Evolutionary conservation across 1,140 invertebrate species (phyloP).

Genomic region (Cheumatopsyche charites): DNA sequence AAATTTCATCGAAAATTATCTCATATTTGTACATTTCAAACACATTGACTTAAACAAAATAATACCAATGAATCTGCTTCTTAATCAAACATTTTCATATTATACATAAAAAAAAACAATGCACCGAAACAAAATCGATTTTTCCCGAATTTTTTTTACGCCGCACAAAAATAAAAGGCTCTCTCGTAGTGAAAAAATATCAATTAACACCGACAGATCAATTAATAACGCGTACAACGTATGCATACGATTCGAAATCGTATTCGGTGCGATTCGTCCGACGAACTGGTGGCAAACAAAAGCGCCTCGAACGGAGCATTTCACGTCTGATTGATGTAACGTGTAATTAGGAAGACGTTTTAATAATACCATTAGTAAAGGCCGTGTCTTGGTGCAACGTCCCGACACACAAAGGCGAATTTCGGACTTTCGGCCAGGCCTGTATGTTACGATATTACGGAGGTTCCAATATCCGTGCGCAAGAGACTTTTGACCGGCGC

Average conservation of each 20-base stretch:
- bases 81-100: no score
- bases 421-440: not conserved
- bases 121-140: no score
- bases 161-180: no score
- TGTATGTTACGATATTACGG: not conserved
- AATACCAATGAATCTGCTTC: no score
- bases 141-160: no score
- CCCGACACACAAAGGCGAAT: not conserved
- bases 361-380: constrained; percentile 60
- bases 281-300: constrained; percentile 48
- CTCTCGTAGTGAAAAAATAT: not conserved
- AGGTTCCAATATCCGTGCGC: constrained; percentile 8
- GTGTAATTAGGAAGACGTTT: constrained; percentile 64
- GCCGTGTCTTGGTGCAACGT: not conserved
- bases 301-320: constrained; percentile 45
- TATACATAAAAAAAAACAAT: no score
- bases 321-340: constrained; percentile 61
- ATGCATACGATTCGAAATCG: constrained; percentile 31
- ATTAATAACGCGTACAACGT: not conserved
- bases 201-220: constrained; percentile 2
- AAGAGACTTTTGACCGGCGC: constrained; percentile 30
- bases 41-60: no score
- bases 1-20: no score
- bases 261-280: constrained; percentile 47
- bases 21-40: no score